These are phyloP conservation scores for Aphaenogaster ashmeadi DNA, from an alignment of 1,140 invertebrate species.

Conservation along the genomic window DNA sequence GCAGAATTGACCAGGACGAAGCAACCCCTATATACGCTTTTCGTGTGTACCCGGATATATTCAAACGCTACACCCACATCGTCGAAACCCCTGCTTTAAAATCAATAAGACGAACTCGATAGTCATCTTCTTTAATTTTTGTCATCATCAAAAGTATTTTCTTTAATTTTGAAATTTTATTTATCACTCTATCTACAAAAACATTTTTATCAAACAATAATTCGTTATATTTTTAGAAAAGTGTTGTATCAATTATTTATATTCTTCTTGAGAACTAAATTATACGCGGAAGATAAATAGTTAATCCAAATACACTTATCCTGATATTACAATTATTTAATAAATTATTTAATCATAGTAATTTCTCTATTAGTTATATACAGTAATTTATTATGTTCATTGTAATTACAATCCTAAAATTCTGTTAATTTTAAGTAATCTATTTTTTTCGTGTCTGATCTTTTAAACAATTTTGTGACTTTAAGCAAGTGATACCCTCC, in stretches of 20 bases:
- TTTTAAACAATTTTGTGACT: neutral
- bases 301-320: neutral
- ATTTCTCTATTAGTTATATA: neutral
- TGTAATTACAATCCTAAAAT: neutral
- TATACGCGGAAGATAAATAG: neutral
- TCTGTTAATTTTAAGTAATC: neutral
- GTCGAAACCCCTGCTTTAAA: conserved; percentile 4
- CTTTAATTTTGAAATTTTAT: neutral
- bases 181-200: neutral
- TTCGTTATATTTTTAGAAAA: conserved; percentile 8
- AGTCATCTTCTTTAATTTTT: conserved; percentile 8
- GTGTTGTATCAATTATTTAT: neutral
- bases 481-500: neutral
- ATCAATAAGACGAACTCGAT: neutral
- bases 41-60: conserved; percentile 6
- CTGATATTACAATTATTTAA: conserved; percentile 1
- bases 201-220: neutral
- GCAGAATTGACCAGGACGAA: conserved; percentile 20
- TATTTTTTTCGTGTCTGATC: neutral
- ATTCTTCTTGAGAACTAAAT: neutral
- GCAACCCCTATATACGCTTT: conserved; percentile 2
- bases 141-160: neutral
- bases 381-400: neutral
- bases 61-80: neutral
- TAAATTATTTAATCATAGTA: neutral